phyloP scores from a whole-genome alignment of 2,113 vertebrate genomes.

The Amphiprion percula region DNA sequence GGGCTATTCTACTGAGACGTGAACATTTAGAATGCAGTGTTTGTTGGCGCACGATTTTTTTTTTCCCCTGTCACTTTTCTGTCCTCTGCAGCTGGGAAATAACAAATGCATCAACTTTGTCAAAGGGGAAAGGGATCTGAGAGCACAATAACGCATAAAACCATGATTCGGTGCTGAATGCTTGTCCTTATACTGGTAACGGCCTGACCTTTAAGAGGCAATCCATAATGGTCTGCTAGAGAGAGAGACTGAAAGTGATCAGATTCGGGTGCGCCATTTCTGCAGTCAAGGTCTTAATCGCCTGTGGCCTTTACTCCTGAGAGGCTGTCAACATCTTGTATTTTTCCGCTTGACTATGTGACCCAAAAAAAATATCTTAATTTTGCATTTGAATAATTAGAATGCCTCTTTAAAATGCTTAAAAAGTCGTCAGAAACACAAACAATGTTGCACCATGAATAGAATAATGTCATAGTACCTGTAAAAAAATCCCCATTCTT shows the following conservation, averaged over 20 bases:
- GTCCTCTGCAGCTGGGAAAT: conserved; percentile 1
- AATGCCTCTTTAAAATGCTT: conserved; percentile 4
- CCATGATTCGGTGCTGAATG: conserved; percentile 28
- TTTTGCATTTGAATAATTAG: background rate
- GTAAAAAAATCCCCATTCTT: background rate
- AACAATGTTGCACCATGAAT: background rate
- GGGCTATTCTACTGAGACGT: conserved; percentile 33
- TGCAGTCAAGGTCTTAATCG: conserved; percentile 52
- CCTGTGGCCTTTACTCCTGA: conserved; percentile 58
- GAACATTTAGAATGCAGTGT: conserved; percentile 7
- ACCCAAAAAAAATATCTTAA: conserved; percentile 7
- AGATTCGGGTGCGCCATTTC: conserved; percentile 33
- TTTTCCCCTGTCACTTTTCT: background rate
- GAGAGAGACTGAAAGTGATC: conserved; percentile 49
- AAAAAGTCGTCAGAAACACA: too few species aligned
- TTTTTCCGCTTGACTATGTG: conserved; percentile 50
- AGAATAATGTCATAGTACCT: background rate
- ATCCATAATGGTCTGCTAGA: conserved; percentile 59
- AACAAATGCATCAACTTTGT: conserved; percentile 15
- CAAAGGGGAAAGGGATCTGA: background rate
- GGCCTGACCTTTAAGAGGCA: conserved; percentile 67
- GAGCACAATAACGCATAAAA: conserved; percentile 9
- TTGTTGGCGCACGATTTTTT: background rate
- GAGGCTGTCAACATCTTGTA: conserved; percentile 57
- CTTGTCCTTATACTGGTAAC: conserved; percentile 43